These are phyloP conservation scores for Temnothorax rugatulus DNA, from an alignment of 2,888 invertebrate genomes.

Conservation along the genomic window DNA sequence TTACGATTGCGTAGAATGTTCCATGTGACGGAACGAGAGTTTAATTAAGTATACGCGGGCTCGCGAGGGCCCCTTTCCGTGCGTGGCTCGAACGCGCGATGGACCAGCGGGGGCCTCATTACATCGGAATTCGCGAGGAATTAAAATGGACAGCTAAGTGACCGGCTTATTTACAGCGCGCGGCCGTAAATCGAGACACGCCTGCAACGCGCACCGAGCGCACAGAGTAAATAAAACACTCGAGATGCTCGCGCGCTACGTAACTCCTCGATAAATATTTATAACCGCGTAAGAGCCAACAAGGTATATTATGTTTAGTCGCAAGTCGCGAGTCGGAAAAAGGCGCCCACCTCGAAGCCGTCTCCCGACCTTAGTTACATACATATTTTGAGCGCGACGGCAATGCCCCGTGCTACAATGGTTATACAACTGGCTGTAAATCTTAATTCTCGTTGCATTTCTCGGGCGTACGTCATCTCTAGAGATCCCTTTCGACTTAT, in stretches of 20 bases:
- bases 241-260: slow-evolving; percentile 38
- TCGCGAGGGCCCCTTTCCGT: slow-evolving; percentile 23
- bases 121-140: slow-evolving; percentile 53
- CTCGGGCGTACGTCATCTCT: slow-evolving; percentile 72
- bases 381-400: slow-evolving; percentile 45
- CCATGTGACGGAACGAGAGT: slow-evolving; percentile 34
- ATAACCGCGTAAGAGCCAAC: slow-evolving; percentile 58
- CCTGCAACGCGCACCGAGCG: slow-evolving; percentile 59
- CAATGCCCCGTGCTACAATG: slow-evolving; percentile 61
- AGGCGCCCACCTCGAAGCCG: slow-evolving; percentile 67
- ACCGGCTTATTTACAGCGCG: slow-evolving; percentile 44
- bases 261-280: slow-evolving; percentile 74
- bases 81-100: background rate
- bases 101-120: slow-evolving; percentile 20
- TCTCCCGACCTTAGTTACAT: slow-evolving; percentile 61
- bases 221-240: slow-evolving; percentile 73
- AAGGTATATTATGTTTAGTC: slow-evolving; percentile 68
- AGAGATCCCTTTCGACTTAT: slow-evolving; percentile 68
- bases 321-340: slow-evolving; percentile 47
- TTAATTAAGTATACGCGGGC: slow-evolving; percentile 65
- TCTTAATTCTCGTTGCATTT: slow-evolving; percentile 73
- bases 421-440: slow-evolving; percentile 74
- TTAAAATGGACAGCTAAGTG: slow-evolving; percentile 47
- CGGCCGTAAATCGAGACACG: slow-evolving; percentile 68
- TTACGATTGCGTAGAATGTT: slow-evolving; percentile 69